A percentile compares a stretch with the other conserved stretches of the same genome.
Evolutionary conservation across 2,888 invertebrate species (phyloP).

Genomic region (Pherbina coryleti): DNA sequence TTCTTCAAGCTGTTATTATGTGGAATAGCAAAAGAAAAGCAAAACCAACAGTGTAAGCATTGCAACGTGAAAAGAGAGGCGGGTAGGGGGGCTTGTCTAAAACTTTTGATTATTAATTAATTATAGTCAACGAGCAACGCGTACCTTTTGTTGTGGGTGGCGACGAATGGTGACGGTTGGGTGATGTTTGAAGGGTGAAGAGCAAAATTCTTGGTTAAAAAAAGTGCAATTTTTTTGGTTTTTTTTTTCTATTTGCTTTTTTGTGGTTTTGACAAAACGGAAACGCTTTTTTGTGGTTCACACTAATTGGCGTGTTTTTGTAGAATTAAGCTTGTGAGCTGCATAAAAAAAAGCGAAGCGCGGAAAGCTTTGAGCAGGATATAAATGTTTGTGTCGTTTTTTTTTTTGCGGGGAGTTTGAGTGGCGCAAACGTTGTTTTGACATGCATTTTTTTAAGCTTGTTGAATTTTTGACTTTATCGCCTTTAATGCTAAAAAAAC

Average conservation of each 20-base stretch:
- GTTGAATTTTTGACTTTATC: too few species aligned
- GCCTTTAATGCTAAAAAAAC: too few species aligned
- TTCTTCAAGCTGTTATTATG: constrained; percentile 25
- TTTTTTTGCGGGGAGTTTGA: neutral
- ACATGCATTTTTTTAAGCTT: neutral
- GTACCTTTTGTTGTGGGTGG: neutral
- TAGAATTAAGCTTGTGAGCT: constrained; percentile 17
- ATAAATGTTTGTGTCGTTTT: neutral
- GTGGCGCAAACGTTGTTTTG: neutral
- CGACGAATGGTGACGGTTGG: neutral
- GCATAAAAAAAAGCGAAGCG: neutral
- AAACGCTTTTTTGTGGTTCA: neutral
- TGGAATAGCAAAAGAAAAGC: constrained; percentile 9
- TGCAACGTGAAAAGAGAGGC: neutral
- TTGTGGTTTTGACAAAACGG: neutral
- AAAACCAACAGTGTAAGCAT: neutral
- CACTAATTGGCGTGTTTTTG: constrained; percentile 28
- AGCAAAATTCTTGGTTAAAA: neutral
- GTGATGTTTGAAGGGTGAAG: neutral
- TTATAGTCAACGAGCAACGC: constrained; percentile 1
- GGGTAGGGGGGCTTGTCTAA: neutral
- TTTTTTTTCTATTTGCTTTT: neutral
- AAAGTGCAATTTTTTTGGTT: neutral
- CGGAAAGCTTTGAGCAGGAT: neutral
- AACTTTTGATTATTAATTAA: constrained; percentile 29